Evolutionary conservation across 1,140 invertebrate genomes (phyloP), one percentile per base, ranked within the genome.

Genomic region (Ceratina australensis): DNA sequence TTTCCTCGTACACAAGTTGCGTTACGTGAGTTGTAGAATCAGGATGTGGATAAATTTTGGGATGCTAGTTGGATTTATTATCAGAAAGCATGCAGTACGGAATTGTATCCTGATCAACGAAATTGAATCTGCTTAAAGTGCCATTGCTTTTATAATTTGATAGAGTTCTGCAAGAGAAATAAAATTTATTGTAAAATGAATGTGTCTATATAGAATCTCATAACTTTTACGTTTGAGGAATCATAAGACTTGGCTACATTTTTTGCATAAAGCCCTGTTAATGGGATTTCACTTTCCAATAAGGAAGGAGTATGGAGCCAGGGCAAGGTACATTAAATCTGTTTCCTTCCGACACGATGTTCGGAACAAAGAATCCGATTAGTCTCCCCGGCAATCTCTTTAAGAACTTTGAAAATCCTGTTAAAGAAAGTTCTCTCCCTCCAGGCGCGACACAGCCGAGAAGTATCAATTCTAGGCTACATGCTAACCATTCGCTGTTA

Each of bases 341-440:
- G n/a, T 47, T 60, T 68, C 42, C 12, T 16, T 47, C 54, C 18
- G 20, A 42, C 33, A 10, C 33, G 33, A 42, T 54, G 52, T 59
- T 47, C 54, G 13, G 10, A 12, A 47, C 56, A 16, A 66, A 76
- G 60, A 68, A 60, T 75, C 65, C 65, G 73, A 76, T 68, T 76
- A 76, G 47, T 60, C 33, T 52, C n/a, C 16, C 16, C n/a, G 20
- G 16, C 47, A 67, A 69, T 76, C 73, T 60, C 26, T 47, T 61
- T 60, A 60, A 61, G 56, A 69, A 69, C 42, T 68, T 49, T 42
- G 7, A 12, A 50, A 20, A 42, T 60, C 54, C 16, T 13, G 8
- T 3, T 8, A 20, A 26, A 56, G 22, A 16, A 18, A 65, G 15
- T 28, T 18, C 12, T 47, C 16, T n/a, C 49, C 28, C 16, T 57